phyloP scores from a whole-genome alignment of 2,113 vertebrate species.

The Calidris pygmaea region DNA sequence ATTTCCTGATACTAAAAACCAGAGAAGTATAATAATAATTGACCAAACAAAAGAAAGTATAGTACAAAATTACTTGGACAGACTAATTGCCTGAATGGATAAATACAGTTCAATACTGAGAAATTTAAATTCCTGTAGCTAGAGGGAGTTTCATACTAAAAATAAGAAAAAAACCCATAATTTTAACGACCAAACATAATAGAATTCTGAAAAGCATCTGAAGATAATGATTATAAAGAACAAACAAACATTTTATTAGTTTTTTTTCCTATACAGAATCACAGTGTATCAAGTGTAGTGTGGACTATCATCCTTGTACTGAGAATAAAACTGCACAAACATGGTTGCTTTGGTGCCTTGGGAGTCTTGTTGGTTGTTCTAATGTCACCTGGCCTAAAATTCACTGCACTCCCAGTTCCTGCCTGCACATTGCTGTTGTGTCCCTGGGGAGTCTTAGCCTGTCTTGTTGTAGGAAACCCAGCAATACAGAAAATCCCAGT shows the following conservation, averaged over 20 bases:
- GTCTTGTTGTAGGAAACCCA: neutral
- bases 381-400: neutral
- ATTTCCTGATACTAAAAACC: neutral
- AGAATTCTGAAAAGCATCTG: neutral
- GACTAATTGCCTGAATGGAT: neutral
- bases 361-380: neutral
- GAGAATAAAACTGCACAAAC: neutral
- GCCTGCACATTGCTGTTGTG: neutral
- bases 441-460: neutral
- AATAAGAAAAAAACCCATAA: neutral
- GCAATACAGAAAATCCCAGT: neutral
- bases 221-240: neutral
- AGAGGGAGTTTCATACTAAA: neutral
- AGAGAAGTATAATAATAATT: neutral
- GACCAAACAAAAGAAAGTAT: neutral
- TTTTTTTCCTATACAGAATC: neutral
- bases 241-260: neutral
- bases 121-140: neutral
- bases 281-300: neutral
- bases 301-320: rapidly evolving
- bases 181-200: neutral
- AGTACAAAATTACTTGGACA: neutral
- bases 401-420: neutral
- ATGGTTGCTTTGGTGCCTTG: neutral
- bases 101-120: neutral